Base-by-base conservation (phyloP, 92 coral and sea anemone genomes). In the Phenganax marumi region DNA sequence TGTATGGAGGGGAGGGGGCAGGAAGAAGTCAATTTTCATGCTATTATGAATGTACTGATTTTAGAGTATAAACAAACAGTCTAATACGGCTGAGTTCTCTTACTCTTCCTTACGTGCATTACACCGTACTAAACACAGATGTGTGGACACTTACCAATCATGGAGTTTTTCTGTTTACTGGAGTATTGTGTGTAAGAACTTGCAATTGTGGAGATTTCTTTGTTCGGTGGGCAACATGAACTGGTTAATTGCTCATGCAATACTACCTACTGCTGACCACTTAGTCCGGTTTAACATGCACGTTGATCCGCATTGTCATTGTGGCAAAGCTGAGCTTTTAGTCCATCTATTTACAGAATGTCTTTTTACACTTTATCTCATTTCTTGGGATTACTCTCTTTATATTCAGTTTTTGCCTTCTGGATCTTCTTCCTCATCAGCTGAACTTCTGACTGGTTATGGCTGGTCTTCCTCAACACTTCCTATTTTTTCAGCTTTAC, bases 271-370 rank as follows among this genome's bases (percentile, higher is more conserved):
- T 12, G 48, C 33, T 16, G 73, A 66, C 24, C 33, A 13, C 16
- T 66, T 66, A 26, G 22, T 66, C 22, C 73, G 73, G 13, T 66
- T 66, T 66, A 16, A 13, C 48, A 12, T 12, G 73, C 55, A 12
- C 7, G 73, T 66, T 46, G 33, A 25, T 23, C 73, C 73, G 17
- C 18, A 13, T 7, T 66, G 73, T 46, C 73, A 66, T 66, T 66
- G 73, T 46, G 73, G 73, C 46, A 12, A 21, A 18, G 18, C 33
- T 26, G 73, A 66, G 48, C 2, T 26, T 46, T 26, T 66, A 13
- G 48, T 66, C 73, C 73, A 66, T 66, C 48, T 66, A 3, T 66
- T 66, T 66, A 66, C 73, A 13, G 73, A 66, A 21, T 66, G 73
- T 66, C 5, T 26, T 21, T 46, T 17, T 12, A 12, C 55, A 8